Percentiles rank a stretch among this genome's conserved stretches.
Conservation (phyloP, 2,113 vertebrate genomes). For the Lethenteron camtschaticum region DNA sequence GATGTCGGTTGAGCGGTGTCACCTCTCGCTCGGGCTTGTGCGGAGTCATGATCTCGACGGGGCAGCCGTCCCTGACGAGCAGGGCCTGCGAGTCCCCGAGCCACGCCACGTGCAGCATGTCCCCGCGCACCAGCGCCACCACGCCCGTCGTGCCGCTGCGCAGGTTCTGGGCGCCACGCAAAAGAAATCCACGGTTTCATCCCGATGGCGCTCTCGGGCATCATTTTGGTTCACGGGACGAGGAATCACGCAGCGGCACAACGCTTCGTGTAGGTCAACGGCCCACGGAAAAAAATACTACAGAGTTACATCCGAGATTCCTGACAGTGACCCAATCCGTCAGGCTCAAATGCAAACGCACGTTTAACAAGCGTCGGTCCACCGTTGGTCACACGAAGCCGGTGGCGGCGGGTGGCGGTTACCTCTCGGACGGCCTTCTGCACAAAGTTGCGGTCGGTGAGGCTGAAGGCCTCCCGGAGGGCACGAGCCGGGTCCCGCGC, state of each 20-base stretch:
- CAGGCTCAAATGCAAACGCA: no score
- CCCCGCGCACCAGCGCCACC: constrained; percentile 33
- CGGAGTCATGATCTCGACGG: constrained; percentile 58
- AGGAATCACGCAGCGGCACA: no score
- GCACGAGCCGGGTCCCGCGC: constrained; percentile 27
- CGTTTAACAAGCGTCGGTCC: no score
- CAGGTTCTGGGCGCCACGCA: constrained; percentile 29
- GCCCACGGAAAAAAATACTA: no score
- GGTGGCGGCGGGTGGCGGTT: constrained; percentile 9
- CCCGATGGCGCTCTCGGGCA: no score
- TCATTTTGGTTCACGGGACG: no score
- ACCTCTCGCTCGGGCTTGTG: constrained; percentile 87
- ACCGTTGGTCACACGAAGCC: no score
- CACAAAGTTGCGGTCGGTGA: constrained; percentile 59
- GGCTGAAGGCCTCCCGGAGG: constrained; percentile 40
- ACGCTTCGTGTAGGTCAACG: no score
- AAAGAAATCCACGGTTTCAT: not conserved
- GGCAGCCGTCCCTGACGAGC: constrained; percentile 41
- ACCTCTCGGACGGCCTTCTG: constrained; percentile 64
- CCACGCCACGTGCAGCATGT: constrained; percentile 49
- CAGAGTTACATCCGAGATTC: no score
- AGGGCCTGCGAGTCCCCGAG: constrained; percentile 73
- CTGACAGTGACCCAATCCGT: no score
- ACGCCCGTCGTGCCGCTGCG: constrained; percentile 69
- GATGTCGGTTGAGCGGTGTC: constrained; percentile 4